Conservation (phyloP, 2,113 vertebrate genomes). For the Eublepharis macularius region DNA sequence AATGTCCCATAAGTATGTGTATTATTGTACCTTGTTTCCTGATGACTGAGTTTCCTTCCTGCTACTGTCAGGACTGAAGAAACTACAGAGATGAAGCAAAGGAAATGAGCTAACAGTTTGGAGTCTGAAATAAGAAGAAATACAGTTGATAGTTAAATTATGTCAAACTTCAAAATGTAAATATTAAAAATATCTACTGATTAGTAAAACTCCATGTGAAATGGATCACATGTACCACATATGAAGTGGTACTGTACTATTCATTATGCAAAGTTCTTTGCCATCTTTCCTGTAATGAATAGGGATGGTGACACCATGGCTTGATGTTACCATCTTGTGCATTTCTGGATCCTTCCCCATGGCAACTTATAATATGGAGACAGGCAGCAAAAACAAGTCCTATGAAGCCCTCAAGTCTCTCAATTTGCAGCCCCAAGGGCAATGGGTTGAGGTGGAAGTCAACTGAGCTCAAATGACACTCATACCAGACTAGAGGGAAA, state of each 20-base stretch:
- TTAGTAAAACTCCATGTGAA: not conserved
- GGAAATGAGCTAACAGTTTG: slow-evolving; percentile 23
- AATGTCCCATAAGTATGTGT: not conserved
- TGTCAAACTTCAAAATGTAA: slow-evolving; percentile 29
- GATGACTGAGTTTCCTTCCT: slow-evolving; percentile 31
- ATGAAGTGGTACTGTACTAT: no score
- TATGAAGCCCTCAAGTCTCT: no score
- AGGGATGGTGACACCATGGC: no score
- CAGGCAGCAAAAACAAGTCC: no score
- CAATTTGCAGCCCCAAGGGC: no score
- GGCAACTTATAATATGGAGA: no score
- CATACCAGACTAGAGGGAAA: no score
- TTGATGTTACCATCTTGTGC: no score
- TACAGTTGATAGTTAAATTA: not conserved
- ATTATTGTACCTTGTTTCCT: slow-evolving; percentile 3
- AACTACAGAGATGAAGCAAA: slow-evolving; percentile 23
- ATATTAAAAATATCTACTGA: not conserved
- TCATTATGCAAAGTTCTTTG: not conserved
- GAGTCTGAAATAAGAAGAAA: slow-evolving; percentile 4
- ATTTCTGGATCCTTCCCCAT: no score
- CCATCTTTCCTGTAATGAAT: no score
- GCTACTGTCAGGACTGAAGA: not conserved
- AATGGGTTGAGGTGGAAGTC: no score
- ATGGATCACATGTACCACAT: not conserved
- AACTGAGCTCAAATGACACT: no score